These are phyloP conservation scores for Sceloporus undulatus DNA, from an alignment of 2,113 vertebrate species.

Conservation along the genomic window DNA sequence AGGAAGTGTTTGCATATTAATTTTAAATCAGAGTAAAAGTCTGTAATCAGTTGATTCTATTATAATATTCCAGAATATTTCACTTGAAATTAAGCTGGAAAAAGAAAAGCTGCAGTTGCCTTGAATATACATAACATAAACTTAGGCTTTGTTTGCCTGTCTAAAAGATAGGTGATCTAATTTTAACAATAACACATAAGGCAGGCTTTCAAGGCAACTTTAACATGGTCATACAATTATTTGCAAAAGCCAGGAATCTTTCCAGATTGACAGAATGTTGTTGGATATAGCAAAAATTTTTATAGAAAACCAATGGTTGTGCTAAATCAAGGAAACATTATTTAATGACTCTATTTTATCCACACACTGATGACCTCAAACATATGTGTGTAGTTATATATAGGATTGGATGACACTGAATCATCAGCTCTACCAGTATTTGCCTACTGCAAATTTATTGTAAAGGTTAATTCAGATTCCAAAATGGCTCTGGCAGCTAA, in stretches of 20 bases:
- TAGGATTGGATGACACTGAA: neutral
- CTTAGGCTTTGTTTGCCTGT: neutral
- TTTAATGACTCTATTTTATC: slow-evolving; percentile 1
- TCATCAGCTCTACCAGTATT: neutral
- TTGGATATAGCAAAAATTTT: neutral
- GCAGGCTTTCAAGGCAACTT: neutral
- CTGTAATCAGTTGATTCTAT: too few relatives aligned
- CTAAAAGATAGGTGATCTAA: neutral
- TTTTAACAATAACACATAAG: rapidly evolving
- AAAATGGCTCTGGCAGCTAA: neutral
- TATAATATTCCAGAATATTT: too few relatives aligned
- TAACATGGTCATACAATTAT: neutral
- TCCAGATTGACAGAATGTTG: slow-evolving; percentile 8
- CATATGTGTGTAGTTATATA: neutral
- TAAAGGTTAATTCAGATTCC: slow-evolving; percentile 25
- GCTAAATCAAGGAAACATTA: slow-evolving; percentile 13
- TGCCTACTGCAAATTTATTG: neutral
- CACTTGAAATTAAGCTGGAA: neutral
- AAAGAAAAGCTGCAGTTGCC: neutral
- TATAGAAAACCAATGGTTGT: neutral
- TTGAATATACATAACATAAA: neutral
- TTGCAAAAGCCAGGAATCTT: neutral
- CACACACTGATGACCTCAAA: neutral
- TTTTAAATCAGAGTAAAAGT: too few relatives aligned
- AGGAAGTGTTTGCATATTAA: too few relatives aligned